A percentile compares a stretch with the other conserved stretches of the same genome.
These are phyloP conservation scores for Spongilla lacustris DNA, from an alignment of 37 sponge, comb jelly and placozoan genomes.

Conservation along the genomic window DNA sequence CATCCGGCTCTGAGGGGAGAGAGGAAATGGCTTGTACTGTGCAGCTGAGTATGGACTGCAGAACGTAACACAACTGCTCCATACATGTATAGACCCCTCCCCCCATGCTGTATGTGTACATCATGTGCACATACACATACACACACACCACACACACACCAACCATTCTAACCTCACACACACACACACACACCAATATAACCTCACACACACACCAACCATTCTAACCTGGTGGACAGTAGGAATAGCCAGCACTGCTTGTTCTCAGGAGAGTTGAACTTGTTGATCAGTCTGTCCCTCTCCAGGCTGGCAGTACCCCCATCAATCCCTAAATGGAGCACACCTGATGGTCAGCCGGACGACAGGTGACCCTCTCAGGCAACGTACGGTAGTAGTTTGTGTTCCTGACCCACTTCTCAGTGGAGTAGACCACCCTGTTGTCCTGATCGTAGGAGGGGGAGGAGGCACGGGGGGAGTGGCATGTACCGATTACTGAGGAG, in stretches of 20 bases:
- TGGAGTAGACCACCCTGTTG: slow-evolving; percentile 40
- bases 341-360: neutral
- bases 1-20: slow-evolving; percentile 83
- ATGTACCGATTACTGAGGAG: slow-evolving; percentile 60
- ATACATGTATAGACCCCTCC: neutral
- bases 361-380: neutral
- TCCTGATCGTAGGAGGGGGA: neutral
- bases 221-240: slow-evolving; percentile 78
- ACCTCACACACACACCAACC: neutral
- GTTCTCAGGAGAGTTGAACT: slow-evolving; percentile 72
- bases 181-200: neutral
- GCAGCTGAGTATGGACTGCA: too few species aligned
- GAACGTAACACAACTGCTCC: too few species aligned
- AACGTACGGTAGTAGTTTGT: slow-evolving; percentile 71
- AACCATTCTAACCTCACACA: neutral
- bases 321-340: slow-evolving; percentile 68
- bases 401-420: slow-evolving; percentile 79
- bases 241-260: slow-evolving; percentile 68
- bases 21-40: too few species aligned
- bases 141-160: neutral
- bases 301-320: slow-evolving; percentile 76
- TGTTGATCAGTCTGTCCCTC: slow-evolving; percentile 68
- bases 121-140: neutral
- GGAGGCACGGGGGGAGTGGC: slow-evolving; percentile 49
- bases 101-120: neutral